Conservation (phyloP, 2,888 invertebrate species). For the Gnatocerus cornutus region DNA sequence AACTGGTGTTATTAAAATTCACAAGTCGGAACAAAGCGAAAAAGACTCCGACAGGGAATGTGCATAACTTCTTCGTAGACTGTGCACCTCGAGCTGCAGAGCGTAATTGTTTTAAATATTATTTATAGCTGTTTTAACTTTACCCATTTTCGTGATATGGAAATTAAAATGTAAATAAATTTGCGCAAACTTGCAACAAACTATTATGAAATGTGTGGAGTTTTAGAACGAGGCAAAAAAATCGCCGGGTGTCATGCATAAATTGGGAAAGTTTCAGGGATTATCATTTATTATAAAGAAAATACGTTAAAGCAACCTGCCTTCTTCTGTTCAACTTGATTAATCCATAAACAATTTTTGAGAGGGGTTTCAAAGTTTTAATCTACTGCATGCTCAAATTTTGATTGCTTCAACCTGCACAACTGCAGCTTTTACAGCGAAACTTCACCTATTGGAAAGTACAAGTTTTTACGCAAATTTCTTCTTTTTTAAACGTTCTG, state of each 20-base stretch:
- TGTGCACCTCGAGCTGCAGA: conserved; percentile 28
- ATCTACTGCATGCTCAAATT: conserved; percentile 19
- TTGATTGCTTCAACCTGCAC: conserved; percentile 13
- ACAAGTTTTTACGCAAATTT: too few relatives aligned
- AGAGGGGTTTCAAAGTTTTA: conserved; percentile 13
- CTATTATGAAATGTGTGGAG: conserved; percentile 43
- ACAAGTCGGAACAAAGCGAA: conserved; percentile 10
- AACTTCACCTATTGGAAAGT: neutral
- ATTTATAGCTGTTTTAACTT: conserved; percentile 45
- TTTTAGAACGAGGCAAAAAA: conserved; percentile 30
- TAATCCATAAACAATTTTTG: conserved; percentile 34
- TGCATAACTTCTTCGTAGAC: conserved; percentile 25
- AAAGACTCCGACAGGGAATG: neutral
- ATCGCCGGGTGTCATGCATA: conserved; percentile 41
- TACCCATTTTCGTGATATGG: conserved; percentile 38
- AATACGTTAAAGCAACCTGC: conserved; percentile 15
- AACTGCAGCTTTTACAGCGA: conserved; percentile 6
- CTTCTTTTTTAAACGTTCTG: too few relatives aligned
- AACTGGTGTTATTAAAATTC: conserved; percentile 26
- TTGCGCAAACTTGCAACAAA: conserved; percentile 45
- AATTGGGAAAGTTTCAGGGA: conserved; percentile 39
- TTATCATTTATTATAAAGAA: conserved; percentile 39
- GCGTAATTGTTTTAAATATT: conserved; percentile 45
- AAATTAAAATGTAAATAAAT: conserved; percentile 48
- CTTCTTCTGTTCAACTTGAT: conserved; percentile 18